phyloP scores from a whole-genome alignment of 2,113 vertebrate genomes.

The Lagopus muta region DNA sequence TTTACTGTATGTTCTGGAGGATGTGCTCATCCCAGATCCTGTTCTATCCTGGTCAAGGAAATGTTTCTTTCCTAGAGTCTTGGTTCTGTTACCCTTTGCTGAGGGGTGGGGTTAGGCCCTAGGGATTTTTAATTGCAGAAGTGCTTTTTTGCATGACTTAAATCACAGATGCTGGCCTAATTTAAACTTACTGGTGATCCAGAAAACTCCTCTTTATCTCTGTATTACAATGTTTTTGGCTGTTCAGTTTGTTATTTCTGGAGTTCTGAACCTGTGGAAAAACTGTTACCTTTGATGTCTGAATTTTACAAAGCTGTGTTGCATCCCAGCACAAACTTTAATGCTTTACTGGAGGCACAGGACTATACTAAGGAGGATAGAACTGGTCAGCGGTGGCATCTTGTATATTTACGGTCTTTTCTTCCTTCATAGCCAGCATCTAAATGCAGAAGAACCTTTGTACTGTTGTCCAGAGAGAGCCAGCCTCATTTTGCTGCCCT shows the following conservation, averaged over 20 bases:
- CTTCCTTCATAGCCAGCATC: background rate
- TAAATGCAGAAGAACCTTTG: background rate
- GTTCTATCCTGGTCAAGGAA: background rate
- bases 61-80: background rate
- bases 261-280: background rate
- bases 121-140: background rate
- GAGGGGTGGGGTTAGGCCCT: background rate
- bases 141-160: background rate
- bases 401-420: background rate
- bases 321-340: background rate
- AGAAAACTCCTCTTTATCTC: background rate
- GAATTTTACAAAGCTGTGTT: background rate
- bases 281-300: background rate
- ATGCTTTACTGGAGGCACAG: background rate
- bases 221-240: background rate
- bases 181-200: background rate
- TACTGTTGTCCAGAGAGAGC: background rate
- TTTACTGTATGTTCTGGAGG: background rate
- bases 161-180: background rate
- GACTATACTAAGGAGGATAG: background rate
- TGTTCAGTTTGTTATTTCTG: background rate
- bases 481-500: no score
- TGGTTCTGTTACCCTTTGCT: background rate
- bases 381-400: no score
- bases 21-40: background rate